Base-by-base conservation (phyloP, 1,140 invertebrate genomes). In the Drosophila setifemur region DNA sequence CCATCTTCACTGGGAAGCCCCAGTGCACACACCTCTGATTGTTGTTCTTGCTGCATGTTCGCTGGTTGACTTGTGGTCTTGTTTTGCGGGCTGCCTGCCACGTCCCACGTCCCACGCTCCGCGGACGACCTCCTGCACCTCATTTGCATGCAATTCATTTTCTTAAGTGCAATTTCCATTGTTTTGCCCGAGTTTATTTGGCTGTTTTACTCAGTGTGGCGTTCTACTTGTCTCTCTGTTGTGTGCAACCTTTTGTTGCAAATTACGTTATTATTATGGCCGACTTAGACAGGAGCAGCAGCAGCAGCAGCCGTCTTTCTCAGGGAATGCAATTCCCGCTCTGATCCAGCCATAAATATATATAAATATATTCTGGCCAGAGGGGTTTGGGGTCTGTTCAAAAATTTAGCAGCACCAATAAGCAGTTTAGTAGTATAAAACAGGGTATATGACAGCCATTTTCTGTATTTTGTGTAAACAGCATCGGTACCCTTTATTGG, bases 81-180 rank as follows among this genome's bases (percentile, higher is more conserved):
- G 81, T 86, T 85, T 68, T 86, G 74, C 47, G 66, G 66, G 61
- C 48, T 35, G 33, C 44, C 28, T 39, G 31, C 54, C 25, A 29
- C 31, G 21, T 44, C 39, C 31, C 19, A 29, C 43, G 6, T 26
- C 42, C 50, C 21, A 18, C 53, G 33, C 7, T 16, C 49, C 42
- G 11, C 49, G 3, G 23, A 43, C 31, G 4, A 42, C 60, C 45
- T 35, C 37, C 12, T 45, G 54, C 61, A 50, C 53, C 81, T 86
- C 72, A 85, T 85, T 85, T 85, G 81, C 81, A 86, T 85, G 81
- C 81, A 85, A 85, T 85, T 85, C 81, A 85, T 85, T 85, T 85
- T 86, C 81, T 85, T 86, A 86, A 85, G 81, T 85, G 81, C 81
- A 85, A 86, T 87, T 85, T 76, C 44, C 82, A 86, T 86, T 86